A percentile compares a stretch with the other conserved stretches of the same genome.
These are phyloP conservation scores for Epirrhoe tristata DNA, from an alignment of 2,888 invertebrate genomes.

Conservation along the genomic window DNA sequence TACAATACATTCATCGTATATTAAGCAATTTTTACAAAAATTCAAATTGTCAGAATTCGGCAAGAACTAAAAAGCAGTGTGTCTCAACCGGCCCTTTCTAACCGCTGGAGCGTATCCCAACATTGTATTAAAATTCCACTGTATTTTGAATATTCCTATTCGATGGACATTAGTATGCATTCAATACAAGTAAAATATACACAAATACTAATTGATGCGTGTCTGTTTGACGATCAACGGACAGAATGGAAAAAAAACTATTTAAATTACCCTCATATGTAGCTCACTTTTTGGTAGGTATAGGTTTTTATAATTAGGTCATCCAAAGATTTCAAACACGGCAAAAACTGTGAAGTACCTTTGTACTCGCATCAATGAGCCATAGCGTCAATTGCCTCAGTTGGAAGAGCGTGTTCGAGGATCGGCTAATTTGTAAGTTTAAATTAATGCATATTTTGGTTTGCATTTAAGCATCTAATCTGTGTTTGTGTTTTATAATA, in stretches of 20 bases:
- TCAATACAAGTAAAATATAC: conserved; percentile 25
- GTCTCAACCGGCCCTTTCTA: conserved; percentile 40
- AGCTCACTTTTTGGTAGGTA: too few relatives aligned
- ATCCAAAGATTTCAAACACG: too few relatives aligned
- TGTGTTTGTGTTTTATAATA: too few relatives aligned
- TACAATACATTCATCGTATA: too few relatives aligned
- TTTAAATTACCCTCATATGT: not conserved
- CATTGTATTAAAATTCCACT: conserved; percentile 59
- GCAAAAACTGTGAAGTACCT: too few relatives aligned
- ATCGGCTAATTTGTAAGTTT: too few relatives aligned
- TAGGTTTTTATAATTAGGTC: too few relatives aligned
- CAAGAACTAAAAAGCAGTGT: conserved; percentile 16
- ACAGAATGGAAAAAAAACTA: not conserved
- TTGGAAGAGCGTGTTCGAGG: too few relatives aligned
- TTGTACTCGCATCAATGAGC: too few relatives aligned
- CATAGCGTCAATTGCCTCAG: too few relatives aligned
- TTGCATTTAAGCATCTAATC: too few relatives aligned
- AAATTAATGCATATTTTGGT: too few relatives aligned
- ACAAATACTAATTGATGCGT: not conserved
- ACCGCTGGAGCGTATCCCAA: conserved; percentile 56
- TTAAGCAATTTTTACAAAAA: not conserved
- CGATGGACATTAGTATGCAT: conserved; percentile 33
- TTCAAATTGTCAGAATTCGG: not conserved
- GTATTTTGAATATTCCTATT: conserved; percentile 43
- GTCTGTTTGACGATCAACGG: conserved; percentile 2